Base-by-base conservation (phyloP, 2,888 invertebrate genomes). In the Andrena praecox region DNA sequence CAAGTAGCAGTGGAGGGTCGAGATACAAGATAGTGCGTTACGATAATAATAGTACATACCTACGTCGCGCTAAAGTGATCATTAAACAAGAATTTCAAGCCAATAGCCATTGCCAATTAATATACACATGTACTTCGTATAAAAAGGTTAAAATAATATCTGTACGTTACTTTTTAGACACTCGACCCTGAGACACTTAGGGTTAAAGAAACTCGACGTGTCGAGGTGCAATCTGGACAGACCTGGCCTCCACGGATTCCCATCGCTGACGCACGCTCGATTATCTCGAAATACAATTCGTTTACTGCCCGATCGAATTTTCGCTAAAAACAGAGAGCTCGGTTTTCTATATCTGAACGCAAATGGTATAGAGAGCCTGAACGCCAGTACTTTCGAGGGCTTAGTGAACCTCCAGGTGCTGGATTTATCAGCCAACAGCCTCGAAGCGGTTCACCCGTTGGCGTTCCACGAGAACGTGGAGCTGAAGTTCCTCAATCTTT, bases 351-450 rank as follows among this genome's bases (percentile, higher is more conserved):
- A 96, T 91, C 91, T 97, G 54, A 96, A 97, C 0, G 95, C 95
- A 60, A 97, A 97, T 92, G 95, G 95, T 24, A 95, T 97, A 59
- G 95, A 95, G 10, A 94, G 94, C 0, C 91, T 97, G 31, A 95
- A 95, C 85, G 92, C 93, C 72, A 95, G 95, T 82, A 95, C 96
- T 0, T 97, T 97, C 91, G 94, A 94, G 64, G 95, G 95, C 12
- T 91, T 97, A 2, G 93, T 93, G 82, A 94, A 95, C 82, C 91
- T 97, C 5, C 95, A 95, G 87, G 93, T 94, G 80, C 93, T 97
- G 68, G 96, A 97, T 93, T 93, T 97, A 83, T 97, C 97, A 0
- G 95, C 95, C 93, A 97, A 97, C 92, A 96, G 96, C 92, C 95
- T 97, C 73, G 95, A 95, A 0, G 91, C 92, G 6, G 91, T 97